Base-by-base conservation (phyloP, 2,113 vertebrate species). In the Ammodytes marinus region DNA sequence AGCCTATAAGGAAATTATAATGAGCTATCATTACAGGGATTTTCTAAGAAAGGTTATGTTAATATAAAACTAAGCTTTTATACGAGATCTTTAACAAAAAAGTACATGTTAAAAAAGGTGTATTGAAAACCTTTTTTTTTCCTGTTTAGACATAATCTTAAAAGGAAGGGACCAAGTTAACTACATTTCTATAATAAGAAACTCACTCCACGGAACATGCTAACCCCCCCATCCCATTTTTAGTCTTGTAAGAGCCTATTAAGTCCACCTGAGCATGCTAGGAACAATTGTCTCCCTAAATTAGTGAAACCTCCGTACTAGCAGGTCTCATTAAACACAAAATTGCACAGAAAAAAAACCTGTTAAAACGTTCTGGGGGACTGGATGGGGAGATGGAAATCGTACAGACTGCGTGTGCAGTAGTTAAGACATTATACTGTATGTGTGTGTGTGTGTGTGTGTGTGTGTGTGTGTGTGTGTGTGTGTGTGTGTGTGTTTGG, bases 241-340 rank as follows among this genome's bases (percentile, higher is more conserved):
- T 73, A 71, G 47, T 77, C 75, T 74, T 86, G 82, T 81, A 82
- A 88, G 27, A 27, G 74, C 75, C 84, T 77, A 89, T 91, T 86
- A 91, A 92, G 58, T 80, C 77, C 86, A 90, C 79, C 77, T 91
- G 86, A 87, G 86, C 86, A 85, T 86, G 86, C 80, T 69, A 84
- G 80, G 69, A 91, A 86, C 84, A 89, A 83, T 84, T 88, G 90
- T 90, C 91, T 92, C 66, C 59, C 83, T 84, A 89, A 91, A 92
- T 91, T 88, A 88, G 86, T 66, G 77, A 89, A 87, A 27, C 27
- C 82, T 83, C 79, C 84, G 74, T 70, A 90, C 83, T 27, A 86
- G 69, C 80, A 90, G 89, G 83, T 88, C 82, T 90, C 87, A 91
- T 93, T 92, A 89, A 93, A 88, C 88, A 88, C 74, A 84, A 88